Conservation (phyloP, 2,888 invertebrate species). For the Camptogramma bilineatum region DNA sequence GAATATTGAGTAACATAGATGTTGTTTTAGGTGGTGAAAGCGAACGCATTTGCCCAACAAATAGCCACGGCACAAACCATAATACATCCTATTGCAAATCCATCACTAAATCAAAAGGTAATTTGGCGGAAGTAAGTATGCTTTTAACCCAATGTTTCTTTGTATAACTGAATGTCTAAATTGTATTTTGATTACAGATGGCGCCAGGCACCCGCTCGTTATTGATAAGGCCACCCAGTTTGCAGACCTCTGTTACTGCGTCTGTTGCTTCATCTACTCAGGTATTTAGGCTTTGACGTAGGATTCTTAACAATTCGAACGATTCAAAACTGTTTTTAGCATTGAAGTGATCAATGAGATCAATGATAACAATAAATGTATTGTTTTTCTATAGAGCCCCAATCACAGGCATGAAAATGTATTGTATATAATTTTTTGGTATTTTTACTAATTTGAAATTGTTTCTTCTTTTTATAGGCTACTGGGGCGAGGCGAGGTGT, state of each 20-base stretch:
- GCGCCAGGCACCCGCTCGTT: conserved; percentile 75
- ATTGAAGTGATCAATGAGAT: no score
- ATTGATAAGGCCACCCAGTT: conserved; percentile 67
- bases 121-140: background rate
- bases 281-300: conserved; percentile 47
- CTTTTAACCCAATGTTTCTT: background rate
- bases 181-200: conserved; percentile 47
- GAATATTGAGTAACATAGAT: conserved; percentile 3
- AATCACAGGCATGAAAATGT: no score
- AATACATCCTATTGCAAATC: conserved; percentile 51
- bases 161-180: background rate
- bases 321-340: background rate
- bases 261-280: conserved; percentile 60
- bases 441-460: background rate
- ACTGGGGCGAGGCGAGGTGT: conserved; percentile 68
- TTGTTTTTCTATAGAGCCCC: no score
- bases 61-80: conserved; percentile 49
- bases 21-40: conserved; percentile 44
- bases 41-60: conserved; percentile 48
- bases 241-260: conserved; percentile 65
- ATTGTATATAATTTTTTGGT: no score
- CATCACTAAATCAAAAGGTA: conserved; percentile 61
- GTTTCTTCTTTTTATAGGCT: conserved; percentile 48
- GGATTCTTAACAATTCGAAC: background rate
- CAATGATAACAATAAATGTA: no score